Evolutionary conservation across 2,113 vertebrate genomes (phyloP).

Genomic region (Ciconia stormi): DNA sequence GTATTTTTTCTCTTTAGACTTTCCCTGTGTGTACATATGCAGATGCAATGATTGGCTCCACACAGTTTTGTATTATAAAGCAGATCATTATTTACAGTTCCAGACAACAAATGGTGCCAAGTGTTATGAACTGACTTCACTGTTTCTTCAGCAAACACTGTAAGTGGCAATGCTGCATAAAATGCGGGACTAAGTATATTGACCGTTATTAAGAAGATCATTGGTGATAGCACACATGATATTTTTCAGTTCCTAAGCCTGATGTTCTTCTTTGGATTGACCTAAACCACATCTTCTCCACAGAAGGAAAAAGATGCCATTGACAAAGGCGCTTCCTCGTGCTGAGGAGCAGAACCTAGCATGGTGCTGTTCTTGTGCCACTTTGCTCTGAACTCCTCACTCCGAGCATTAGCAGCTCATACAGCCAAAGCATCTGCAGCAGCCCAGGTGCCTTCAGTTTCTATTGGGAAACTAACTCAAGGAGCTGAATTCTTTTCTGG

Average conservation of each 20-base stretch:
- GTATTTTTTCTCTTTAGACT: background rate
- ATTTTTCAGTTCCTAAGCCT: background rate
- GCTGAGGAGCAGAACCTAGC: background rate
- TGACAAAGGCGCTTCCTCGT: background rate
- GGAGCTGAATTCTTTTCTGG: background rate
- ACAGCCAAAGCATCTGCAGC: background rate
- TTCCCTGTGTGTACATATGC: background rate
- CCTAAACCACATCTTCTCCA: background rate
- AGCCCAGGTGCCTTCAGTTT: background rate
- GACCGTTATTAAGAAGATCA: background rate
- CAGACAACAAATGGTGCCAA: background rate
- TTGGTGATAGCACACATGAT: background rate
- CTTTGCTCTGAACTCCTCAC: background rate
- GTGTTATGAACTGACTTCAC: background rate
- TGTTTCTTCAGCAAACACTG: background rate
- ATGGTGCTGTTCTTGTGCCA: background rate
- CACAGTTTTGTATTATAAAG: background rate
- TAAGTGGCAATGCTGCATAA: background rate
- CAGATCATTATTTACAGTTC: background rate
- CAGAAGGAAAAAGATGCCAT: accelerated
- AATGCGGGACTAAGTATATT: background rate
- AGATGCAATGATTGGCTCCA: background rate
- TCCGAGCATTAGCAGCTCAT: accelerated
- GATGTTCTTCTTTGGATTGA: background rate
- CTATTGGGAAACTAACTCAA: background rate